Percentiles rank a stretch among this genome's conserved stretches.
phyloP scores from a whole-genome alignment of 2,797 vertebrate genomes.

The Dromococcyx pavoninus region DNA sequence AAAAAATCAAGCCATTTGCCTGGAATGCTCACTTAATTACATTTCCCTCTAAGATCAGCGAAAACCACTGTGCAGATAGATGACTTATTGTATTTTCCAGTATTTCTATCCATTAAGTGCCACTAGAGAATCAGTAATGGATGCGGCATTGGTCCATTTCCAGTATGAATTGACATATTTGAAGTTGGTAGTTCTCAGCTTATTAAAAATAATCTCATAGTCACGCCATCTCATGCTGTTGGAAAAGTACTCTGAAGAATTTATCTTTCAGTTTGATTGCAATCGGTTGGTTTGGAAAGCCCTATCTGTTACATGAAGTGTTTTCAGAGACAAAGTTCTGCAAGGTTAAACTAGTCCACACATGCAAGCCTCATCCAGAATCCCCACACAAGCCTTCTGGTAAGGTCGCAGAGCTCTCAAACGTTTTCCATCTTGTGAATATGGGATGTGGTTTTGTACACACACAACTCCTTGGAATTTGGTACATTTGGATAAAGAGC shows the following conservation, averaged over 20 bases:
- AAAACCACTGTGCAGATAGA: not conserved
- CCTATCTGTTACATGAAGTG: not conserved
- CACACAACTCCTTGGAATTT: not conserved
- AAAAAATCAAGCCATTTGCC: not conserved
- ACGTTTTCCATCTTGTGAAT: not conserved
- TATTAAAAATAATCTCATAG: not conserved
- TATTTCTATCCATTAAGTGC: not conserved
- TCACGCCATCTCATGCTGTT: not conserved
- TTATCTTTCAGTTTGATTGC: not conserved
- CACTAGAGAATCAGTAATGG: not conserved
- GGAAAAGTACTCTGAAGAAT: not conserved
- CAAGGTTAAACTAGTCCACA: not conserved
- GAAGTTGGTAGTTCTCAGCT: not conserved
- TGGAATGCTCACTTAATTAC: not conserved
- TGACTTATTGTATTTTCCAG: rapidly evolving
- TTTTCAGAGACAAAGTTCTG: not conserved
- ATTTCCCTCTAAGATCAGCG: not conserved
- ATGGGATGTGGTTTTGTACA: not conserved
- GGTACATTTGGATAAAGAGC: rapidly evolving
- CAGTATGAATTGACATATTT: not conserved
- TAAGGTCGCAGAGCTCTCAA: not conserved
- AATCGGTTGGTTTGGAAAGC: not conserved
- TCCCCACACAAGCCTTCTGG: not conserved
- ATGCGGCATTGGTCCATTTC: not conserved
- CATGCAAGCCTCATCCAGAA: not conserved